phyloP scores from a whole-genome alignment of 2,888 invertebrate species.

The Synanthedon andrenaeformis region DNA sequence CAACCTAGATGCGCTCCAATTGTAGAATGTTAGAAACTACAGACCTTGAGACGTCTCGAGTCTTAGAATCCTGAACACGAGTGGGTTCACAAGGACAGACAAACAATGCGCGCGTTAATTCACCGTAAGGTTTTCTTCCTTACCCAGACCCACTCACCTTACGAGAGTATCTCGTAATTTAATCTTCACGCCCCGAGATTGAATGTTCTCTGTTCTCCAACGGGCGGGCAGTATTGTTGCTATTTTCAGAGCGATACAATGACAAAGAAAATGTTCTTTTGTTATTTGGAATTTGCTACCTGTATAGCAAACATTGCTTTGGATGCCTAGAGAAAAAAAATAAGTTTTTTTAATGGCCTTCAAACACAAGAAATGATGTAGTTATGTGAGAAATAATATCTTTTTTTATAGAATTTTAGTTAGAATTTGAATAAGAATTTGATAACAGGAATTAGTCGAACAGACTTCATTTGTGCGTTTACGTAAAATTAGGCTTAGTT shows the following conservation, averaged over 20 bases:
- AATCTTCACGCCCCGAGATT: background rate
- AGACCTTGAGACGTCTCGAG: background rate
- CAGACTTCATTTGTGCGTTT: too few species aligned
- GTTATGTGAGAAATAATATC: too few species aligned
- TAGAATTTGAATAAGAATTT: too few species aligned
- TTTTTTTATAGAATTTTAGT: too few species aligned
- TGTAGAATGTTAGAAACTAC: background rate
- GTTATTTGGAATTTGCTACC: background rate
- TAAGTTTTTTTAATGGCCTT: too few species aligned
- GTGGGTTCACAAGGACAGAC: slow-evolving; percentile 5
- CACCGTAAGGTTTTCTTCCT: slow-evolving; percentile 8
- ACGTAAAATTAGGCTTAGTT: too few species aligned
- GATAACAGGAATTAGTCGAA: too few species aligned
- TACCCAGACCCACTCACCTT: background rate
- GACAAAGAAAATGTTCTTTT: slow-evolving; percentile 3
- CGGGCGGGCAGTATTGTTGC: background rate
- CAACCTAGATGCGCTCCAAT: too few species aligned
- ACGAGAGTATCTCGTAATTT: background rate
- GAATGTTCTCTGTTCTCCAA: background rate
- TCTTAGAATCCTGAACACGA: background rate
- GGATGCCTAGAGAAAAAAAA: too few species aligned
- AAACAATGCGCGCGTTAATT: slow-evolving; percentile 10
- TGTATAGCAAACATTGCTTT: too few species aligned
- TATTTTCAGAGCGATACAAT: slow-evolving; percentile 1
- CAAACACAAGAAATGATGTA: too few species aligned